phyloP scores from a whole-genome alignment of 2,888 invertebrate genomes.

The Sturmia bella region DNA sequence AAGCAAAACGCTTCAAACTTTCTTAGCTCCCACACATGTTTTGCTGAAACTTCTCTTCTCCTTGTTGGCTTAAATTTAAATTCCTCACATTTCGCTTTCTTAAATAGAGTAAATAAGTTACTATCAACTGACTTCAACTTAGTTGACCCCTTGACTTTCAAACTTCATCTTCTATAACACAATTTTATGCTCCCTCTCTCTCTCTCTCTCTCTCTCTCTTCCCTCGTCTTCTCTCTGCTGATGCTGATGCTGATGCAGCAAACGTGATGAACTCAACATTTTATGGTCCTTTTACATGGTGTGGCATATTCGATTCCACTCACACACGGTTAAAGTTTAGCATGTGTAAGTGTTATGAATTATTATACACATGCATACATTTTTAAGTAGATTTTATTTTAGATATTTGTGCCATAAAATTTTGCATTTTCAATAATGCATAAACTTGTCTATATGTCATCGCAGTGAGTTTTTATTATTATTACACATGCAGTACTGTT shows the following conservation, averaged over 20 bases:
- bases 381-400: constrained; percentile 9
- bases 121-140: neutral
- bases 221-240: neutral
- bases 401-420: neutral
- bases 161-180: neutral
- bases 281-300: constrained; percentile 4
- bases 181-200: neutral
- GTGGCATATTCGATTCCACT: constrained; percentile 11
- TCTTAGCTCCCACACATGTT: no score
- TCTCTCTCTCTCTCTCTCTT: neutral
- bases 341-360: neutral
- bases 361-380: neutral
- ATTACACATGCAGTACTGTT: constrained; percentile 1
- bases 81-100: no score
- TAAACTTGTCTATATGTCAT: constrained; percentile 53
- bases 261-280: neutral
- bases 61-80: neutral
- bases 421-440: constrained; percentile 46
- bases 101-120: no score
- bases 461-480: constrained; percentile 10
- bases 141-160: constrained; percentile 17
- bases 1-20: no score
- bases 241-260: neutral
- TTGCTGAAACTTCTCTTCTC: no score
- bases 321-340: no score